Base-by-base conservation (phyloP, 2,888 invertebrate genomes). In the Tromatobia lineatoria region DNA sequence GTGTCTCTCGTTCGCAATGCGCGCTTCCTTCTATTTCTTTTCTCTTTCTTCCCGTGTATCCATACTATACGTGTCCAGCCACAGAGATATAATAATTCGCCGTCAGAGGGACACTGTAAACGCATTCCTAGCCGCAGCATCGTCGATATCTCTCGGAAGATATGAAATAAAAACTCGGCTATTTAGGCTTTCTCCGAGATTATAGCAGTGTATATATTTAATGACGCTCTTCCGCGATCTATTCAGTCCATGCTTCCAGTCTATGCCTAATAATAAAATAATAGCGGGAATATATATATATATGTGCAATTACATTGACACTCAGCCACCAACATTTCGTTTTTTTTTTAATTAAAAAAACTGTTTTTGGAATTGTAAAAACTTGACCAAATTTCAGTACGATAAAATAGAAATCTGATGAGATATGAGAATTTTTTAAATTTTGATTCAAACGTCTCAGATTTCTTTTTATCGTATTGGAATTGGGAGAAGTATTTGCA, bases 191-290 rank as follows among this genome's bases (percentile, higher is more conserved):
- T 67, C 29, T 11, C 57, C 42, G 25, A 57, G 57, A 71, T 71
- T 71, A 57, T 42, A 38, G 45, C 42, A 42, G 71, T 50, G n/a
- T 57, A 57, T 45, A n/a, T 18, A n/a, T n/a, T 45, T 57, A 57
- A 71, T 57, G 71, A 71, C 18, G 42, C 57, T 42, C 57, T 71
- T 71, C 57, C 71, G 71, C 71, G 71, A 71, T 25, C 57, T 57
- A 25, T 25, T 25, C 45, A n/a, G n/a, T 47, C 4, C 34, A 52
- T 52, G 29, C 57, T 25, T 23, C 42, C 20, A 18, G 11, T 7
- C 18, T 29, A 13, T 34, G 70, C 52, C 42, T 25, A 45, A 57
- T 23, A 1, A 15, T 52, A 70, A 70, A 54, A 70, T 29, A 29
- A 52, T 18, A 25, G 15, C 50, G 13, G 1, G 34, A 34, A 47